phyloP scores from a whole-genome alignment of 64 coral and sea anemone species.

The Porites australiensis region DNA sequence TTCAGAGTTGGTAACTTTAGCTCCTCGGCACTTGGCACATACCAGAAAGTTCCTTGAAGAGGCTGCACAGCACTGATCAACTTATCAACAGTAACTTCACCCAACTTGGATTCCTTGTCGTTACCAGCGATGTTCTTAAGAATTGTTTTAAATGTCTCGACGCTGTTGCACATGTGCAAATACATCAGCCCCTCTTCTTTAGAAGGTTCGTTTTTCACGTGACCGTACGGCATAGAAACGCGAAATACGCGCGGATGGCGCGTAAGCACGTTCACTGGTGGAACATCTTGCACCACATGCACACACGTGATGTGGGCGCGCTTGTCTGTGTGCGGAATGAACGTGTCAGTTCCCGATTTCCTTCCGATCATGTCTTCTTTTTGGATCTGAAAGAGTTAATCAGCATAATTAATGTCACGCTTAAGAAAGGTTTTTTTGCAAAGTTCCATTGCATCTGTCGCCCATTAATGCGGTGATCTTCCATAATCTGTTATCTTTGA shows the following conservation, averaged over 20 bases:
- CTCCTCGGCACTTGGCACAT: slow-evolving; percentile 87
- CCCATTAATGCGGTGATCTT: no score
- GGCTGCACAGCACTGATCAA: slow-evolving; percentile 83
- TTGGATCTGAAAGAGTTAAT: slow-evolving; percentile 45
- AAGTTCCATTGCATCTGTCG: no score
- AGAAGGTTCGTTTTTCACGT: slow-evolving; percentile 19
- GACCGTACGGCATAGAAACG: slow-evolving; percentile 77
- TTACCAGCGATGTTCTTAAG: slow-evolving; percentile 76
- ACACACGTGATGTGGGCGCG: slow-evolving; percentile 59
- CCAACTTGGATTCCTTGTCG: slow-evolving; percentile 46
- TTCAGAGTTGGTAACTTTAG: slow-evolving; percentile 44
- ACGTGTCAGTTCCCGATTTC: slow-evolving; percentile 57
- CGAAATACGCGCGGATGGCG: slow-evolving; percentile 70
- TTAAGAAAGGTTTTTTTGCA: no score
- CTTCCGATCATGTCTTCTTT: slow-evolving; percentile 74
- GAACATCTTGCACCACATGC: slow-evolving; percentile 62
- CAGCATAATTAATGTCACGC: background rate
- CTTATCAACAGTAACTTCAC: slow-evolving; percentile 72
- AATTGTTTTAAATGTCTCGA: slow-evolving; percentile 66
- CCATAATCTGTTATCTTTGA: no score
- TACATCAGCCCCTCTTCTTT: slow-evolving; percentile 79
- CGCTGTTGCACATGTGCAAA: slow-evolving; percentile 69
- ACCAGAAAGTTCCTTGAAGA: slow-evolving; percentile 78
- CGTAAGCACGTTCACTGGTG: slow-evolving; percentile 40
- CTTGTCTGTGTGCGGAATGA: slow-evolving; percentile 61